Evolutionary conservation across 2,888 invertebrate genomes (phyloP).

Genomic region (Graphium colonna): DNA sequence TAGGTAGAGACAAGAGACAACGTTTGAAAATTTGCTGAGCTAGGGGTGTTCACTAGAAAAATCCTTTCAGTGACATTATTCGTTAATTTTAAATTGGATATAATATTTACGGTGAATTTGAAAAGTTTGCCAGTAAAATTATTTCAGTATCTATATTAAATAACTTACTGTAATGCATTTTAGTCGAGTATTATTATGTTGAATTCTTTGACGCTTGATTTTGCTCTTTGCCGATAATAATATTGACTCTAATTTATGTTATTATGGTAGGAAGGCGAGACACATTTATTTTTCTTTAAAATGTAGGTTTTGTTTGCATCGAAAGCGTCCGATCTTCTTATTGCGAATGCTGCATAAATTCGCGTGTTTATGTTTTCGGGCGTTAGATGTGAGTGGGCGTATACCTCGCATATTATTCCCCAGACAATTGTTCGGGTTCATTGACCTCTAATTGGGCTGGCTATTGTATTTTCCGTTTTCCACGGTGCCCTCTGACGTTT

Average conservation of each 20-base stretch:
- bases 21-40: too few species aligned
- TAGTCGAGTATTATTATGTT: too few species aligned
- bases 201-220: background rate
- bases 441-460: conserved; percentile 55
- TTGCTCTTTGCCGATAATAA: background rate
- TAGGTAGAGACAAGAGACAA: too few species aligned
- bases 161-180: too few species aligned
- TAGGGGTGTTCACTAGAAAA: too few species aligned
- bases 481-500: too few species aligned
- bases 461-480: conserved; percentile 61
- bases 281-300: background rate
- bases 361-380: conserved; percentile 10
- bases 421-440: conserved; percentile 55
- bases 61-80: too few species aligned
- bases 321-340: conserved; percentile 7
- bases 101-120: too few species aligned
- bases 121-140: too few species aligned
- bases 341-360: conserved; percentile 9
- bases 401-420: conserved; percentile 17
- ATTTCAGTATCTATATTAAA: too few species aligned
- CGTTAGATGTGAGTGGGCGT: conserved; percentile 16
- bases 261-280: background rate
- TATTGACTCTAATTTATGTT: background rate
- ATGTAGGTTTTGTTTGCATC: conserved; percentile 1
- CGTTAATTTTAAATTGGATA: too few species aligned